Base-by-base conservation (phyloP, 2,797 vertebrate genomes). In the Syngnathus acus region DNA sequence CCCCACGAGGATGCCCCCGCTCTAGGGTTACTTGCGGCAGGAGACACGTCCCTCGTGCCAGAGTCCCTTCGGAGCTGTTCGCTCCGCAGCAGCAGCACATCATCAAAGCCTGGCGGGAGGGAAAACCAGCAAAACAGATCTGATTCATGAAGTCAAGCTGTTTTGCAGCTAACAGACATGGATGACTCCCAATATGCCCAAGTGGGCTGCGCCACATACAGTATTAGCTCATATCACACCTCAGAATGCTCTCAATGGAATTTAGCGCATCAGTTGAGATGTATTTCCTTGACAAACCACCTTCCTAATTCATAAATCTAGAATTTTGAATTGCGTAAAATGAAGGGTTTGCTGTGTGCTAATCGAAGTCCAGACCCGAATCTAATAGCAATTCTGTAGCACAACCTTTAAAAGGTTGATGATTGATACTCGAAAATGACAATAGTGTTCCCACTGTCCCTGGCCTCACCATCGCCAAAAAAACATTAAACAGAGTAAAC, bases 61-160 rank as follows among this genome's bases (percentile, higher is more conserved):
- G 16, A 60, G 58, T 17, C 58, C 38, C 39, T 61, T 43, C 5
- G 59, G 59, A 61, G 59, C 42, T 61, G 59, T 61, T 40, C 19
- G n/a, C 59, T 43, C 59, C 6, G 39, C 26, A 17, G 58, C 57
- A 13, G 39, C 39, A 21, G 39, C 59, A 43, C 59, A 43, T 42
- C 59, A 61, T 42, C 59, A 61, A 23, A 39, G 37, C 19, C 63
- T 53, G 9, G 32, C 23, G 17, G 13, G 47, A 3, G 37, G 16
- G 57, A 38, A 11, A 16, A 61, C n/a, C 11, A 61, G 67, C 63
- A 68, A 68, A 65, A 55, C 60, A 66, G 64, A 64, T 50, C 61
- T 48, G 67, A 75, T 68, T 66, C 71, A 71, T 71, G 67, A 72
- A 72, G 42, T 37, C 64, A 72, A 71, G 50, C 60, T 69, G 67